A percentile compares a stretch with the other conserved stretches of the same genome.
phyloP scores from a whole-genome alignment of 2,113 vertebrate genomes.

The Suncus etruscus region DNA sequence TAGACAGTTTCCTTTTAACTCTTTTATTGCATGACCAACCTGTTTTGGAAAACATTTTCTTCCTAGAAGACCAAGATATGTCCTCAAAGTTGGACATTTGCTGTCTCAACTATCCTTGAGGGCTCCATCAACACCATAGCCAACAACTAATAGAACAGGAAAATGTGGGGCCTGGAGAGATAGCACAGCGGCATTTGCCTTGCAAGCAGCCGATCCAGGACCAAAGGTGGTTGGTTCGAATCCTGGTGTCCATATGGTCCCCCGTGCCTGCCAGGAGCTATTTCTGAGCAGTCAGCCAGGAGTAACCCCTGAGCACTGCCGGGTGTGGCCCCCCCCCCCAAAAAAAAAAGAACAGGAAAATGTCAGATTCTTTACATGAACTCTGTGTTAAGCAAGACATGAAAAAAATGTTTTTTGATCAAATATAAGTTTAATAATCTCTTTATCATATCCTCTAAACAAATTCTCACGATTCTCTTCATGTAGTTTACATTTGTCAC shows the following conservation, averaged over 20 bases:
- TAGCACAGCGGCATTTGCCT: too few species aligned
- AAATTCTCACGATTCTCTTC: constrained; percentile 39
- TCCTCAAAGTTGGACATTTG: neutral
- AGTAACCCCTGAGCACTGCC: too few species aligned
- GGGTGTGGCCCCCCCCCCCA: too few species aligned
- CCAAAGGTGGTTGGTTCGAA: too few species aligned
- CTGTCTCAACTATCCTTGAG: neutral
- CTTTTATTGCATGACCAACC: neutral
- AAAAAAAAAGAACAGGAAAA: neutral
- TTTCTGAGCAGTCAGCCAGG: too few species aligned
- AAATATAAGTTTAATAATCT: constrained; percentile 71
- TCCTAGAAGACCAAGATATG: neutral
- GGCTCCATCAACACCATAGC: neutral
- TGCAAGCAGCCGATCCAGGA: too few species aligned
- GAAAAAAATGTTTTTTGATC: neutral
- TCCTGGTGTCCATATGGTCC: too few species aligned
- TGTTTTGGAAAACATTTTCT: neutral
- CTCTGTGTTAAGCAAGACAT: constrained; percentile 33
- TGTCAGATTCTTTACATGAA: constrained; percentile 3
- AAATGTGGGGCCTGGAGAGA: too few species aligned
- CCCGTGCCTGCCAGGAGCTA: too few species aligned
- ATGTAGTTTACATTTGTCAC: constrained; percentile 42
- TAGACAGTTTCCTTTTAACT: neutral
- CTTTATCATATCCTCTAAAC: constrained; percentile 20
- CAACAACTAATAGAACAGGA: neutral